Evolutionary conservation across 2,888 invertebrate genomes (phyloP).

Genomic region (Macrophya annulata): DNA sequence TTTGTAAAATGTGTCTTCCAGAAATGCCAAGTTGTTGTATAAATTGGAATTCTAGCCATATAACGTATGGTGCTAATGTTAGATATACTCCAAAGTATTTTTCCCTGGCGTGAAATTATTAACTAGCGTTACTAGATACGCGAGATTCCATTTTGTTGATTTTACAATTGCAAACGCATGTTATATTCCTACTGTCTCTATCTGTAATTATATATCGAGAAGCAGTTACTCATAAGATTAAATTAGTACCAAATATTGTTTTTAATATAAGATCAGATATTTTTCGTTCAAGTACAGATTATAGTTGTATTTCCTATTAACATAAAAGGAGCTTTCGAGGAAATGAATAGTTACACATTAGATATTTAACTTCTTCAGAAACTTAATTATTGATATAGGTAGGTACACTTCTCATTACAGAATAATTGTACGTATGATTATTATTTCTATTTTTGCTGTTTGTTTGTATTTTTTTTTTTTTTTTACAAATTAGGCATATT

Average conservation of each 20-base stretch:
- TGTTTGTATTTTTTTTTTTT: not conserved
- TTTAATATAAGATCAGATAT: not conserved
- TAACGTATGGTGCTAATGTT: not conserved
- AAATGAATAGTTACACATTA: not conserved
- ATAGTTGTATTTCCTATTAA: not conserved
- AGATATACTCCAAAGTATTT: not conserved
- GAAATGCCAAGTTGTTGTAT: constrained; percentile 14
- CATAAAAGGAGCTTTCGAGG: not conserved
- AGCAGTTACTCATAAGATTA: not conserved
- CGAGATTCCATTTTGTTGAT: not conserved
- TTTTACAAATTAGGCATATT: constrained; percentile 3
- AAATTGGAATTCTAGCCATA: constrained; percentile 9
- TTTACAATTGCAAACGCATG: not conserved
- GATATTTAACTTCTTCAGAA: not conserved
- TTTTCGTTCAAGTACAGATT: not conserved
- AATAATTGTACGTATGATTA: constrained; percentile 17
- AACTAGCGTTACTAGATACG: not conserved
- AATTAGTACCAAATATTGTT: not conserved
- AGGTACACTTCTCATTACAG: not conserved
- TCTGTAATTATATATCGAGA: not conserved
- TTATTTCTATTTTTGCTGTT: not conserved
- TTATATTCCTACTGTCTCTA: not conserved
- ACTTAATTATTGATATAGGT: constrained; percentile 11
- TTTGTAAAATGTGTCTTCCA: constrained; percentile 56
- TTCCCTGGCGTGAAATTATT: not conserved